Evolutionary conservation across 1,140 invertebrate genomes (phyloP).

Genomic region (Drosophila melanica): DNA sequence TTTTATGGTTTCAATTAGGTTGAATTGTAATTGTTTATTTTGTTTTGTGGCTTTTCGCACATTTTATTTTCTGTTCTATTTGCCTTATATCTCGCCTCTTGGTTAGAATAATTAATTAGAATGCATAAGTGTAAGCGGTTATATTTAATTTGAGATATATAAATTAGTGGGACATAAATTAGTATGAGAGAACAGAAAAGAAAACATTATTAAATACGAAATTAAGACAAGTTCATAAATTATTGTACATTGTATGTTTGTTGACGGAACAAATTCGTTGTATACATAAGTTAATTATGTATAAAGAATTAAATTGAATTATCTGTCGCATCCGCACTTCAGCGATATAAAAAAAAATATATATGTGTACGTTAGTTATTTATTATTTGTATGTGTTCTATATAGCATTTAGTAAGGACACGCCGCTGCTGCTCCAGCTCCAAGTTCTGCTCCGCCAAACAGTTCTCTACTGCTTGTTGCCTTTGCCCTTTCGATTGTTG

Average conservation of each 20-base stretch:
- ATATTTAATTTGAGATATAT: conserved; percentile 25
- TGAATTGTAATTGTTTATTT: conserved; percentile 42
- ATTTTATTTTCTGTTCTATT: conserved; percentile 8
- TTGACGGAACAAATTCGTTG: conserved; percentile 3
- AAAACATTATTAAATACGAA: conserved; percentile 5
- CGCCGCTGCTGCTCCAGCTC: conserved; percentile 1
- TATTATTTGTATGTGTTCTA: conserved; percentile 29
- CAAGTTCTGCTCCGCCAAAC: too few species aligned
- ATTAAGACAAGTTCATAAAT: conserved; percentile 45
- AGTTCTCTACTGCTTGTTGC: conserved; percentile 32
- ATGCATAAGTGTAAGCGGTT: conserved; percentile 17
- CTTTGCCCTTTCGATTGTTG: conserved; percentile 50
- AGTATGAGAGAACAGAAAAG: not conserved
- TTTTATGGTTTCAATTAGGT: conserved; percentile 7
- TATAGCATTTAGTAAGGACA: conserved; percentile 33
- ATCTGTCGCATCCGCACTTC: not conserved
- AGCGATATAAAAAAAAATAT: conserved; percentile 57
- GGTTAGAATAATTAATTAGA: conserved; percentile 6
- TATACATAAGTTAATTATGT: conserved; percentile 41
- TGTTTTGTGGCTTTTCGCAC: conserved; percentile 1
- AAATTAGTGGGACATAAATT: conserved; percentile 10
- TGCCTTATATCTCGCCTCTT: conserved; percentile 3
- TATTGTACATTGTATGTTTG: conserved; percentile 55
- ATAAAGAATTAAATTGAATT: conserved; percentile 22
- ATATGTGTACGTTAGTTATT: conserved; percentile 33